Evolutionary conservation across 2,113 vertebrate genomes (phyloP), one percentile per base, ranked within the genome.

Genomic region (Sylvicapra grimmia): DNA sequence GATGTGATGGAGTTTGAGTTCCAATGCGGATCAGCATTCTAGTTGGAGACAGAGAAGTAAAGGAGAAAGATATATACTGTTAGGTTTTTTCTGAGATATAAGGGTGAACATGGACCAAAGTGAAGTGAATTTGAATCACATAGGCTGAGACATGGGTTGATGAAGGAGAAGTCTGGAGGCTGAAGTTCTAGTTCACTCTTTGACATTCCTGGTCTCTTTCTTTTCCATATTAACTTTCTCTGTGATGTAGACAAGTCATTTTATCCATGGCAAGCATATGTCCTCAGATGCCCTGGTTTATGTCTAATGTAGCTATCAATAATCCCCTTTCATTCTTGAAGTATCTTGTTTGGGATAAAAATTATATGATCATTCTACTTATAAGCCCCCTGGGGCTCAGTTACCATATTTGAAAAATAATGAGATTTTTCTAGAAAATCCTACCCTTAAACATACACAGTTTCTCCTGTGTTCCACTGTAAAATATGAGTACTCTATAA

Each of bases 401-500:
- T 65, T 77, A 91, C 4, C 19, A 90, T 80, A 51, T 89, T 51
- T 91, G 36, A 93, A 95, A 96, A 93, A 92, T 87, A 75, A 77
- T 93, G 53, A 94, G 2, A 75, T 84, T 93, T 16, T 89, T 96
- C 72, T 47, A 79, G n/a, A 96, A 61, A 86, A 79, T 25, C 7
- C 7, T 88, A 54, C 1, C 25, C 9, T 88, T 23, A 89, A 21
- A 51, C 56, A 80, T 33, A 54, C 5, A 75, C 58, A 59, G 9
- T 0, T 56, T 95, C 86, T 53, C 65, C 31, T 86, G 1, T 59
- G 49, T 65, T 65, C 8, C 2, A 79, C 9, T 68, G 6, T 49
- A 44, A 77, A 77, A 44, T 77, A 68, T 31, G 14, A 33, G 51
- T 16, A 11, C 19, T 63, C 86, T 82, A 2, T 85, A 77, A 23